These are phyloP conservation scores for Heliconius sara DNA, from an alignment of 2,888 invertebrate genomes.

Conservation along the genomic window DNA sequence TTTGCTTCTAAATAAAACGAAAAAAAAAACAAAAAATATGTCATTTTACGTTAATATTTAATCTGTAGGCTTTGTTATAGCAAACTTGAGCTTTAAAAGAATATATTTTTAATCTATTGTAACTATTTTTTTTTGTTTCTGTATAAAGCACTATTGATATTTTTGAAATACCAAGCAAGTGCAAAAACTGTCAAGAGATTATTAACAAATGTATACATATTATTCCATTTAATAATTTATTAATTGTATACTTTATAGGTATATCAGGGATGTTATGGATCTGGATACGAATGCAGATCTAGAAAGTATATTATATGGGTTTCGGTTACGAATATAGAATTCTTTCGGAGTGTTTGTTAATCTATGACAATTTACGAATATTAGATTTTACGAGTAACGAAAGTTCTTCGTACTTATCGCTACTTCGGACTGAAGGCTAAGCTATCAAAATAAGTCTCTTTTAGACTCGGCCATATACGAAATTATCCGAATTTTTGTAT, in stretches of 20 bases:
- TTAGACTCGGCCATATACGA: background rate
- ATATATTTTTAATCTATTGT: conserved; percentile 7
- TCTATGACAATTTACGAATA: background rate
- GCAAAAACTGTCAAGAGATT: conserved; percentile 54
- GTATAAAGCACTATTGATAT: conserved; percentile 3
- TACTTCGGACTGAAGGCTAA: background rate
- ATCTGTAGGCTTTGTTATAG: conserved; percentile 12
- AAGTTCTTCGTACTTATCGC: background rate
- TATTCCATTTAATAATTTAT: conserved; percentile 64
- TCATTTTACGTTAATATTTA: conserved; percentile 3
- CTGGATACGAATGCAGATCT: background rate
- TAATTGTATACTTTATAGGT: conserved; percentile 55
- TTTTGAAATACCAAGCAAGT: conserved; percentile 47
- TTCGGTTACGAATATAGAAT: background rate
- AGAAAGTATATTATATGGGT: background rate
- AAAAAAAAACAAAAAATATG: conserved; percentile 25
- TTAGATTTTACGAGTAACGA: background rate
- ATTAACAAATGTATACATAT: conserved; percentile 69
- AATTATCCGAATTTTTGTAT: background rate
- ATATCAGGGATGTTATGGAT: background rate
- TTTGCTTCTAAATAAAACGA: conserved; percentile 29
- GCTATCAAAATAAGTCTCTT: background rate
- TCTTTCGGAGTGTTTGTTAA: too few species aligned
- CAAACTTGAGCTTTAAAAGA: conserved; percentile 22
- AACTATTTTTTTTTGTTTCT: background rate